Percentiles rank a stretch among this genome's conserved stretches.
Conservation (phyloP, 2,888 invertebrate species). For the Apeira syringaria region DNA sequence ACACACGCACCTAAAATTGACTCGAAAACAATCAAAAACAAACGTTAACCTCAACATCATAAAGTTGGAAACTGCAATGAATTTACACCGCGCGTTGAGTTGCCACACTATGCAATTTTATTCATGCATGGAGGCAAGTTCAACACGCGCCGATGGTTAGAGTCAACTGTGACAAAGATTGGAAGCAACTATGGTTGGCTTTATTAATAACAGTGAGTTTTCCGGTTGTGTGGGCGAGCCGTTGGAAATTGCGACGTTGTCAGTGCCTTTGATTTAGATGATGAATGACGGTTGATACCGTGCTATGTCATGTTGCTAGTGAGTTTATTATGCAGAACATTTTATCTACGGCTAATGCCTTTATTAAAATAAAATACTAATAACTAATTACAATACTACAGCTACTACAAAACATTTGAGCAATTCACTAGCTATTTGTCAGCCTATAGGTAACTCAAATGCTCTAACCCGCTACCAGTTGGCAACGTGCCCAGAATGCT, state of each 20-base stretch:
- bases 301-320: neutral
- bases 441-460: too few relatives aligned
- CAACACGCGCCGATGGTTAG: conserved; percentile 69
- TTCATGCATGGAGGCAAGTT: conserved; percentile 72
- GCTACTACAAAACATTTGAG: too few relatives aligned
- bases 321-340: too few relatives aligned
- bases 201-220: conserved; percentile 72
- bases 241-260: conserved; percentile 30
- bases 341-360: too few relatives aligned
- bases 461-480: too few relatives aligned
- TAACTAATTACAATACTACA: too few relatives aligned
- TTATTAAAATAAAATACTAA: too few relatives aligned
- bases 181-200: conserved; percentile 60
- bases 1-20: conserved; percentile 35
- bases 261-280: conserved; percentile 36
- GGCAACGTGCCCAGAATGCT: too few relatives aligned
- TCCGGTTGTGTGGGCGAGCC: conserved; percentile 51
- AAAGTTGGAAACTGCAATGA: conserved; percentile 8
- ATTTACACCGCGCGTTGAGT: neutral
- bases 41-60: neutral
- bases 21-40: conserved; percentile 6
- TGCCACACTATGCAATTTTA: conserved; percentile 27
- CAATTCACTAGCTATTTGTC: too few relatives aligned
- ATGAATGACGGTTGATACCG: neutral
- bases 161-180: conserved; percentile 76